Base-by-base conservation (phyloP, 2,113 vertebrate species). In the Sylvietta virens region DNA sequence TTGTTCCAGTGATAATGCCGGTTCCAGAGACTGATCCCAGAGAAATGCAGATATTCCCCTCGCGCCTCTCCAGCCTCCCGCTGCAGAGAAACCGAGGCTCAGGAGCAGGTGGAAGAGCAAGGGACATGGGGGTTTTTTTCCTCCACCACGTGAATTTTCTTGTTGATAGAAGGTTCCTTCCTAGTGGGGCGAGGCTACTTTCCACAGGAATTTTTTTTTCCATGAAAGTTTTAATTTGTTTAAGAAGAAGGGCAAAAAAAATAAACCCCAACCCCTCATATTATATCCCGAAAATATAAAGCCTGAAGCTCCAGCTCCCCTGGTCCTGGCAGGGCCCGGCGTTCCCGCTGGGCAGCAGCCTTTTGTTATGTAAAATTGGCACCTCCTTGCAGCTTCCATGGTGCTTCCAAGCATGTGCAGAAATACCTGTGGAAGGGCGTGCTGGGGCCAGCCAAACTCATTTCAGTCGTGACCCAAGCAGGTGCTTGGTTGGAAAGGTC, bases 41-140 rank as follows among this genome's bases (percentile, higher is more conserved):
- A 82, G 86, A 85, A 85, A 89, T 56, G 91, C 78, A 87, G 91
- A 81, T 89, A 71, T 81, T 78, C 65, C 80, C 83, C 88, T 70
- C 3, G 0, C 0, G 22, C 57, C 73, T 71, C 80, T 23, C 82
- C 62, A 22, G 65, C 44, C 81, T 79, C 89, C 94, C 31, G 64
- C 86, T 92, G 82, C 50, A 45, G 17, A 44, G 33, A 53, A 71
- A 53, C 65, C 39, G 1, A 1, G 58, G 79, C 74, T 92, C 66
- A 6, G 66, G 62, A 77, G 64, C 12, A 21, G 44, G 39, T 40
- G 45, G 72, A 73, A 28, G 44, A 86, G 58, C 26, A 90, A 80
- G 66, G 27, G 13, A 57, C 3, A 2, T 8, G 14, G 1, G 14
- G 1, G 6, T 15, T 35, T 76, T 39, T 22, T 20, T 3, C 0